Conservation (phyloP, 2,888 invertebrate genomes). For the Amphipoea oculea region DNA sequence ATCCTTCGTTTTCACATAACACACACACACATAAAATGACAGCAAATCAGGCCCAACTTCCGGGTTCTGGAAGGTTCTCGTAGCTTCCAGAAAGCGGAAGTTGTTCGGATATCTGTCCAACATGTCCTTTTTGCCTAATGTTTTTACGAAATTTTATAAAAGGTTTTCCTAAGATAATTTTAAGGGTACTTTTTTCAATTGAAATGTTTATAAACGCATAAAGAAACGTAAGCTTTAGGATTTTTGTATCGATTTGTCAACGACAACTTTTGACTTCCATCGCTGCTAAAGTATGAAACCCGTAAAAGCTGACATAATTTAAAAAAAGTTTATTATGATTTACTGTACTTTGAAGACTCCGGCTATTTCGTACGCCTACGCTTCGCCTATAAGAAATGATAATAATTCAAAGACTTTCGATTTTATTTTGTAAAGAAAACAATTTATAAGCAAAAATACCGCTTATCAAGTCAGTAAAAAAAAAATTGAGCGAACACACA, state of each 20-base stretch:
- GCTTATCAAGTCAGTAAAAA: neutral
- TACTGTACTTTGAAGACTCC: neutral
- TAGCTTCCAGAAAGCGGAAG: slow-evolving; percentile 8
- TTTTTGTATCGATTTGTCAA: neutral
- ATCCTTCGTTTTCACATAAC: neutral
- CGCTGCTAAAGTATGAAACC: neutral
- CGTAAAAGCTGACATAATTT: neutral
- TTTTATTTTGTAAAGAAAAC: neutral
- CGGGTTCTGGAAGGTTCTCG: neutral
- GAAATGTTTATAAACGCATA: neutral
- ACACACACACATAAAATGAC: neutral
- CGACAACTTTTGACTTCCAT: neutral
- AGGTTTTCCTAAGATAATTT: fast-evolving
- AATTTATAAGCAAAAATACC: neutral
- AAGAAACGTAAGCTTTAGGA: neutral
- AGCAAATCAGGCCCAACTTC: slow-evolving; percentile 1
- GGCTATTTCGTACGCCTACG: neutral
- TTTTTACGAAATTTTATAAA: too few relatives aligned
- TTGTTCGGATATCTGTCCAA: neutral
- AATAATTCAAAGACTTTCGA: neutral
- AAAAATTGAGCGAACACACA: neutral
- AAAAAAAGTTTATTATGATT: neutral
- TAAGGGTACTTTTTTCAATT: neutral
- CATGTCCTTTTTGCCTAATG: neutral
- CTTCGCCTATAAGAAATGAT: neutral